Base-by-base conservation (phyloP, 2,113 vertebrate species). In the Arvicanthis niloticus region DNA sequence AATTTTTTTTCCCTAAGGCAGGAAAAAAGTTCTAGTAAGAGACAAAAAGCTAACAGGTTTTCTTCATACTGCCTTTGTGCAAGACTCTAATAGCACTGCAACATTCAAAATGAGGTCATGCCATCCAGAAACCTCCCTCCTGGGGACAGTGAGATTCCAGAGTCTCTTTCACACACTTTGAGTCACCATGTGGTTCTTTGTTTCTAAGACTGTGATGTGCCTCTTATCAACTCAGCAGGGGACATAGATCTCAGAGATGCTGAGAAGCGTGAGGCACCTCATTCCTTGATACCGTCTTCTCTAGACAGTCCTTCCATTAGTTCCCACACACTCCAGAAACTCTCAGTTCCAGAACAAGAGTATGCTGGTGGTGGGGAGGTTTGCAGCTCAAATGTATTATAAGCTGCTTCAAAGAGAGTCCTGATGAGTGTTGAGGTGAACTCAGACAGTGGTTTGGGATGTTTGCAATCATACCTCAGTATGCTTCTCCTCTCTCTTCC, bases 241-340 rank as follows among this genome's bases (percentile, higher is more conserved):
- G 98, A 98, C 98, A 98, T 93, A 97, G 97, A 97, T 96, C 92
- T 91, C 97, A 87, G 94, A 97, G 97, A 97, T 97, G 97, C 98
- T 98, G 81, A 98, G 94, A 98, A 98, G 98, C 97, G 85, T 96
- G 96, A 97, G 98, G 97, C 97, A 98, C 98, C 98, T 98, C 98
- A 97, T 98, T 97, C 97, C 97, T 98, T 98, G 98, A 98, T 98
- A 98, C 95, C 96, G 0, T 29, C 60, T 97, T 98, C 97, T 98
- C 98, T 96, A 98, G 98, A 98, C 98, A 98, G 98, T 98, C 98
- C 98, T 98, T 98, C 98, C 98, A 97, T 98, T 96, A 96, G 96
- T 97, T 98, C 98, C 97, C 95, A 97, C 97, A 97, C 62, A 97
- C 97, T 16, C 87, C 95, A 96, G 97, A 98, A 97, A 97, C 97